Conservation (phyloP, 2,113 vertebrate species). For the Eupsittula cactorum region DNA sequence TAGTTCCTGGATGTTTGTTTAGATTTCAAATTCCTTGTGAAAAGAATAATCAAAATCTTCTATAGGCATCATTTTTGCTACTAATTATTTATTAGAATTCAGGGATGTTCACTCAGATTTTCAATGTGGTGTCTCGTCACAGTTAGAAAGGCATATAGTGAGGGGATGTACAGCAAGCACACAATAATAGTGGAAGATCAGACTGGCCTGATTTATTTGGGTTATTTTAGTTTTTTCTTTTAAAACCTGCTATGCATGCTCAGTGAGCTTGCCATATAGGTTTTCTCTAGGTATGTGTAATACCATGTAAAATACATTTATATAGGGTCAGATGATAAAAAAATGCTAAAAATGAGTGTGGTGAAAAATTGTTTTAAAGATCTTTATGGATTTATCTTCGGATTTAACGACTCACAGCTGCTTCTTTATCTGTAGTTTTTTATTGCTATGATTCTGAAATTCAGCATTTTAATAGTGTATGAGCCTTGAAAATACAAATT, state of each 20-base stretch:
- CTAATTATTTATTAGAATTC: neutral
- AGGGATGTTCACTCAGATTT: neutral
- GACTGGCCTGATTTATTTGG: neutral
- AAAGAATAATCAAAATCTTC: neutral
- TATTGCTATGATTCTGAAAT: neutral
- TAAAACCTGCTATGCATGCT: neutral
- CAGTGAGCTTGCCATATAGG: neutral
- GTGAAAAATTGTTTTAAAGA: neutral
- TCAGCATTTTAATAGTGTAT: neutral
- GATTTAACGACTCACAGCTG: neutral
- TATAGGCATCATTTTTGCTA: neutral
- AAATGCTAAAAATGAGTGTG: neutral
- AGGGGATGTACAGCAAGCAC: neutral
- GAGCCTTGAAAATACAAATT: neutral
- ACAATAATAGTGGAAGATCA: neutral
- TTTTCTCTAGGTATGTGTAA: neutral
- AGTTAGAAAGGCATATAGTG: neutral
- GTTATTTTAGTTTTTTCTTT: neutral
- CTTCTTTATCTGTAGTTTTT: neutral
- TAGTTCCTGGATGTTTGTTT: neutral
- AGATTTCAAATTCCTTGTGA: neutral
- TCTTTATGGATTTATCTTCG: neutral
- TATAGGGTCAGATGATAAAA: neutral
- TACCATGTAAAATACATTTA: neutral
- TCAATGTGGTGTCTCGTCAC: neutral